Base-by-base conservation (phyloP, 2,797 vertebrate species). In the Phaenicophaeus curvirostris region DNA sequence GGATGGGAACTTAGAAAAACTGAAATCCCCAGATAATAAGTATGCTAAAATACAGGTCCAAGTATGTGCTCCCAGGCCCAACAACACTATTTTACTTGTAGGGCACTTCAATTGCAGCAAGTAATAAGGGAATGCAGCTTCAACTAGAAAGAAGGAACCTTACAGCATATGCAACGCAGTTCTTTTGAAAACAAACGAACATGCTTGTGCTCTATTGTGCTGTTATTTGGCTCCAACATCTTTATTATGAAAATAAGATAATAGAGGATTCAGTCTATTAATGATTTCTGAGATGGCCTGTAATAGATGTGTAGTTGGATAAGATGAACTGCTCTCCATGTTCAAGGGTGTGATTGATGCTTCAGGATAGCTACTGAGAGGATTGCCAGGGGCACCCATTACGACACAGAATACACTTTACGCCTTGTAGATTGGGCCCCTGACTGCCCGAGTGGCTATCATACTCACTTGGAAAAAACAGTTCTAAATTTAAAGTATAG, bases 241-340 rank as follows among this genome's bases (percentile, higher is more conserved):
- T 85, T 90, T 85, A 89, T 81, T 83, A 85, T 71, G 51, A 85
- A 90, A 84, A 82, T 28, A 89, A 86, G 35, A 27, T 59, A 80
- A 48, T 12, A 71, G 83, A 92, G 37, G 21, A 84, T 58, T 91
- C 28, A 66, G 19, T 62, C 48, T 66, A 11, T 39, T 89, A 88
- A 87, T 87, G 15, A 46, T 58, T 78, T 90, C 51, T 75, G 63
- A 95, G 51, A n/a, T 62, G 73, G 67, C 59, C 63, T 73, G 35
- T 13, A 85, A 65, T 6, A 80, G 31, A 69, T 83, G 77, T 66
- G 90, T 53, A 72, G 69, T 81, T 17, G 33, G 44, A 14, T 14
- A 68, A 77, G 35, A 8, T 90, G 63, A 86, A 90, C 41, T 77
- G 50, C 19, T 88, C 31, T 68, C 61, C 76, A 25, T 33, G 71